Conservation (phyloP, 1,140 invertebrate genomes). For the Listronotus oregonensis region DNA sequence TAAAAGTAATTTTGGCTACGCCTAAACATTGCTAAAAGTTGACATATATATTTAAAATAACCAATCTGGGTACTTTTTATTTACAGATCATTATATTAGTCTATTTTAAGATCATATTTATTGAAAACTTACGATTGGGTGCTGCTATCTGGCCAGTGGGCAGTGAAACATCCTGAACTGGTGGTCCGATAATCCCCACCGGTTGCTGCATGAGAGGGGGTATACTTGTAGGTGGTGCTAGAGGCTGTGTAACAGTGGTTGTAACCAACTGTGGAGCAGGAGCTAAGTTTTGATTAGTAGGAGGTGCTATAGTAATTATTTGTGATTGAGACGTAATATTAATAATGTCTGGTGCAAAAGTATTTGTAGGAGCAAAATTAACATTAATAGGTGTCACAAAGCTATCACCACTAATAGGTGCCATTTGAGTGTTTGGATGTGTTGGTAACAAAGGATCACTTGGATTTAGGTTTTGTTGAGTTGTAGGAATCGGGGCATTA, state of each 20-base stretch:
- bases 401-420: background rate
- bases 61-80: too few species aligned
- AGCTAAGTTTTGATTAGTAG: background rate
- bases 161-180: background rate
- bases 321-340: too few species aligned
- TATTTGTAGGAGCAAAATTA: background rate
- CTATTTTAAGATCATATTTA: background rate
- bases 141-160: background rate
- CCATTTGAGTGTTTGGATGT: slow-evolving; percentile 4
- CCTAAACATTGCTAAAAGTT: too few species aligned
- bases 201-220: slow-evolving; percentile 16
- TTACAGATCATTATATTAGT: too few species aligned
- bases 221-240: slow-evolving; percentile 1
- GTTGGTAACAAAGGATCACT: slow-evolving; percentile 2
- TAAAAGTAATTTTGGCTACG: too few species aligned
- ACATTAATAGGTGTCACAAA: background rate
- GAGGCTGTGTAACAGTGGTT: slow-evolving; percentile 16
- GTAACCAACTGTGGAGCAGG: slow-evolving; percentile 4
- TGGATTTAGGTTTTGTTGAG: background rate
- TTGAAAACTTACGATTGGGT: slow-evolving; percentile 5
- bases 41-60: too few species aligned
- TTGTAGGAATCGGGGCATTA: background rate
- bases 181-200: slow-evolving; percentile 3
- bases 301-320: too few species aligned
- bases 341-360: background rate